Evolutionary conservation across 2,113 vertebrate species (phyloP).

Genomic region (Echinops telfairi): DNA sequence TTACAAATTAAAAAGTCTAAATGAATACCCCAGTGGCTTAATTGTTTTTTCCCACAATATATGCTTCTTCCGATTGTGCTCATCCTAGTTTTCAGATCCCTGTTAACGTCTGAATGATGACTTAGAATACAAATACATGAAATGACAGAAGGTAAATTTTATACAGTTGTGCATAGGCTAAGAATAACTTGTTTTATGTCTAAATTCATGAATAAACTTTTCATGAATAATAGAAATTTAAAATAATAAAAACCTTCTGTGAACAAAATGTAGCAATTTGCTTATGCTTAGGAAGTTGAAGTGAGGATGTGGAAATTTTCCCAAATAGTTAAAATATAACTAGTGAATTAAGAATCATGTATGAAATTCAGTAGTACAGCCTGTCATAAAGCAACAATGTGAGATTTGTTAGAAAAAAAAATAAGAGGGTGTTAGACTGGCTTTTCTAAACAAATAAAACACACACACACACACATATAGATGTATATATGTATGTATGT

Average conservation of each 20-base stretch:
- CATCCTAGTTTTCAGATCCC: not conserved
- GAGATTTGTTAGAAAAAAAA: no score
- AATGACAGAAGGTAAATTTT: not conserved
- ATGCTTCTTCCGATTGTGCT: not conserved
- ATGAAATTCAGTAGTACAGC: constrained; percentile 13
- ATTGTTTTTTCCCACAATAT: not conserved
- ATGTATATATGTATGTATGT: no score
- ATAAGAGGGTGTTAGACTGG: no score
- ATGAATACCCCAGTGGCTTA: constrained; percentile 13
- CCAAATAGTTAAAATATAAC: constrained; percentile 43
- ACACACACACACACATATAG: no score
- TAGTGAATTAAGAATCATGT: constrained; percentile 51
- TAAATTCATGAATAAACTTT: constrained; percentile 33
- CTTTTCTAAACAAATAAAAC: no score
- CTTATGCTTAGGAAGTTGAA: constrained; percentile 35
- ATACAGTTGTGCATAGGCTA: not conserved
- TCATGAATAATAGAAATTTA: not conserved
- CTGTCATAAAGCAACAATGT: no score
- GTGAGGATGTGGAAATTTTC: not conserved
- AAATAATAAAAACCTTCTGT: not conserved
- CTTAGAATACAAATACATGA: constrained; percentile 9
- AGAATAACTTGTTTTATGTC: not conserved
- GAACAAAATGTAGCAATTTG: constrained; percentile 21
- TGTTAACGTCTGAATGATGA: not conserved
- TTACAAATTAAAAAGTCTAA: not conserved